These are phyloP conservation scores for Drosophila pegasa DNA, from an alignment of 2,888 invertebrate genomes.

Conservation along the genomic window DNA sequence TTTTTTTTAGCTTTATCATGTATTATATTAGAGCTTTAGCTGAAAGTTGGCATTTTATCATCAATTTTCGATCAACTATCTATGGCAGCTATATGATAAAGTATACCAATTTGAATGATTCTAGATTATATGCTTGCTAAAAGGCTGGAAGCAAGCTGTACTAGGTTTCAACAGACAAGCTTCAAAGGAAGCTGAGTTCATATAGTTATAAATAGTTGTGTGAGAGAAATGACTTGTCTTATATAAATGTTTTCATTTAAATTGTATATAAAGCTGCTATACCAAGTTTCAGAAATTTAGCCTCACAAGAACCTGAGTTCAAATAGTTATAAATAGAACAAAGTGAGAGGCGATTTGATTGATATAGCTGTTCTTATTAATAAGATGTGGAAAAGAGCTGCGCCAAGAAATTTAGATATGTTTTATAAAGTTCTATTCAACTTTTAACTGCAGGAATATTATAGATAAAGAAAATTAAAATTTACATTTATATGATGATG, in stretches of 20 bases:
- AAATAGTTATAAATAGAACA: background rate
- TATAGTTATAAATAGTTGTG: background rate
- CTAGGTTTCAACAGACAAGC: background rate
- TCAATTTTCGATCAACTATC: background rate
- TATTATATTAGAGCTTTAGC: background rate
- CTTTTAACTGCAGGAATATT: conserved; percentile 12
- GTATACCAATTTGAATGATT: background rate
- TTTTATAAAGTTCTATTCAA: background rate
- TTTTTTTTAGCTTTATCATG: background rate
- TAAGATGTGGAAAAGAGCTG: no score
- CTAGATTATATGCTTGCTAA: background rate
- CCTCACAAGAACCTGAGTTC: background rate
- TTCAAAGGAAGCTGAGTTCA: background rate
- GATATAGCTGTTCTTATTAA: no score
- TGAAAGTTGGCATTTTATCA: background rate
- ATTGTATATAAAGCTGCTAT: background rate
- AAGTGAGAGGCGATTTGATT: background rate
- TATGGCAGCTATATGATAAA: background rate
- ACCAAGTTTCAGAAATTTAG: background rate
- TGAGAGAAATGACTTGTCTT: background rate
- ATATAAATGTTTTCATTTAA: background rate
- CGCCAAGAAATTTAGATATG: background rate
- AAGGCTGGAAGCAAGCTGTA: background rate
- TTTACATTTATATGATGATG: conserved; percentile 3
- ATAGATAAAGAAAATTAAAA: background rate